A percentile compares a stretch with the other conserved stretches of the same genome.
phyloP scores from a whole-genome alignment of 2,113 vertebrate species.

The Phrynosoma platyrhinos region DNA sequence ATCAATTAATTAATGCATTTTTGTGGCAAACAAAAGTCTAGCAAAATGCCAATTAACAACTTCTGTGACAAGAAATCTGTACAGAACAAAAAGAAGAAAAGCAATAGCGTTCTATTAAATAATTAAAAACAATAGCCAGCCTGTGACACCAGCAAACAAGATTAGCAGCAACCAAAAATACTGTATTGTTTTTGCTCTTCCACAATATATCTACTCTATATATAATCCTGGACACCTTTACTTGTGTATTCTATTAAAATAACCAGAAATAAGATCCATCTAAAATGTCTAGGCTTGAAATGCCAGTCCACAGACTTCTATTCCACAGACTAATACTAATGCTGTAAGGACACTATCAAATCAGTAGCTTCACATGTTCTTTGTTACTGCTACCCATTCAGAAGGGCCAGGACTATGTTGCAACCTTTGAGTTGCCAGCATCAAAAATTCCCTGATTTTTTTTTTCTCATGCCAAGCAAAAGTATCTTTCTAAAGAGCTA shows the following conservation, averaged over 20 bases:
- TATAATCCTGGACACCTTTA: neutral
- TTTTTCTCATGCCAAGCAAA: neutral
- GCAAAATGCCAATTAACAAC: neutral
- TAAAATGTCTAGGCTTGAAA: neutral
- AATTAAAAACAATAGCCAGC: neutral
- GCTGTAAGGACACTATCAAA: neutral
- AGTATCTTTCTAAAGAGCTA: neutral
- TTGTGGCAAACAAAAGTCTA: slow-evolving; percentile 15
- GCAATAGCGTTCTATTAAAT: neutral
- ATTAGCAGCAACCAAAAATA: neutral
- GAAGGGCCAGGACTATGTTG: neutral
- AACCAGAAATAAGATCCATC: neutral
- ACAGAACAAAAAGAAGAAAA: neutral
- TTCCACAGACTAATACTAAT: neutral
- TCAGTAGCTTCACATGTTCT: neutral
- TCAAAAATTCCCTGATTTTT: neutral
- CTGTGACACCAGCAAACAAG: neutral
- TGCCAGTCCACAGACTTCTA: neutral
- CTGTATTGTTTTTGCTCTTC: neutral
- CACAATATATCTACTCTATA: neutral
- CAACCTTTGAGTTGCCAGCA: no score
- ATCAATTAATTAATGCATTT: slow-evolving; percentile 12
- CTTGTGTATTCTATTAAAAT: neutral
- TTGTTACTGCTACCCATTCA: neutral
- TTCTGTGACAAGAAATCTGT: neutral